These are phyloP conservation scores for Orius insidiosus DNA, from an alignment of 1,140 invertebrate genomes.

Conservation along the genomic window DNA sequence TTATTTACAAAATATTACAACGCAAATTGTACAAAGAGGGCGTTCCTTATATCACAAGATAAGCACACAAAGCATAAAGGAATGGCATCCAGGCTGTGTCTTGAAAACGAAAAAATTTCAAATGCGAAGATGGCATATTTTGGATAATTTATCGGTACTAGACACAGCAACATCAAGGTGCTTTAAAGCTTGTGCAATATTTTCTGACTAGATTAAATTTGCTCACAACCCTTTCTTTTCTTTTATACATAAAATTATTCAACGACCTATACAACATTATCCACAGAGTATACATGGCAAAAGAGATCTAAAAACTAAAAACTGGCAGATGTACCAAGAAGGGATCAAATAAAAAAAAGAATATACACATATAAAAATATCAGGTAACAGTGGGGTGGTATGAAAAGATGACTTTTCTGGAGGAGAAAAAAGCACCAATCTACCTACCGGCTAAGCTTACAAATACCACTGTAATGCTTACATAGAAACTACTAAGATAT, in stretches of 20 bases:
- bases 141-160: not conserved
- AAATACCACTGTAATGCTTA: not conserved
- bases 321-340: not conserved
- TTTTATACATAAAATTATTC: slow-evolving; percentile 2
- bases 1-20: slow-evolving; percentile 23
- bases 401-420: not conserved
- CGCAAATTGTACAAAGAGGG: slow-evolving; percentile 20
- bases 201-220: slow-evolving; percentile 13
- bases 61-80: slow-evolving; percentile 15
- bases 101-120: not conserved
- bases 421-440: not conserved
- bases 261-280: not conserved
- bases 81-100: slow-evolving; percentile 13
- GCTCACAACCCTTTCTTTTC: slow-evolving; percentile 8
- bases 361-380: not conserved
- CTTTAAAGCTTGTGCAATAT: slow-evolving; percentile 16
- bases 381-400: not conserved
- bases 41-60: slow-evolving; percentile 14
- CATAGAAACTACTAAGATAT: slow-evolving; percentile 2
- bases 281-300: not conserved
- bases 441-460: too few species aligned
- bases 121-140: not conserved
- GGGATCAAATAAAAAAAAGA: not conserved
- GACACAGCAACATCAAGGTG: slow-evolving; percentile 11
- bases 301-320: not conserved